Conservation (phyloP, 92 coral and sea anemone species). For the Porites divaricata region DNA sequence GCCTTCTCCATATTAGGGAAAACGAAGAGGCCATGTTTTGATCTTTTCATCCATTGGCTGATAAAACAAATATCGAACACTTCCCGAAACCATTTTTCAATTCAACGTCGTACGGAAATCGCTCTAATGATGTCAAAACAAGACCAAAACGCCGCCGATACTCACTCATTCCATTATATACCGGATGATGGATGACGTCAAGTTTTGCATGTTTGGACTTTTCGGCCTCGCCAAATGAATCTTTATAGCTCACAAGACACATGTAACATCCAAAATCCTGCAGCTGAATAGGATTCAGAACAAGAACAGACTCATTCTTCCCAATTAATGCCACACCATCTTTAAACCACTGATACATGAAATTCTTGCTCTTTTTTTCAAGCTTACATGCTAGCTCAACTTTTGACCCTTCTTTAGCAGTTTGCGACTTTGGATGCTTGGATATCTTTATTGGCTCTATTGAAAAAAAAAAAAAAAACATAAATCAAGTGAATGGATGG, state of each 20-base stretch:
- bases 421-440: slow-evolving; percentile 14
- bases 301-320: not conserved
- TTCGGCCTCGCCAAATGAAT: not conserved
- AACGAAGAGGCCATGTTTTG: too few species aligned
- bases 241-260: not conserved
- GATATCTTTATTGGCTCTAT: not conserved
- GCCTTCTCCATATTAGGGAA: too few species aligned
- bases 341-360: slow-evolving; percentile 28
- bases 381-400: slow-evolving; percentile 8
- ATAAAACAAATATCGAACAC: too few species aligned
- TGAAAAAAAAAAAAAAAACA: not conserved
- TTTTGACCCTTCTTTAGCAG: not conserved
- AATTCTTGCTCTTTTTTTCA: not conserved
- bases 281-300: not conserved
- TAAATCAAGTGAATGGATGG: not conserved
- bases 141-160: not conserved
- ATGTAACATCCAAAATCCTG: slow-evolving; percentile 11
- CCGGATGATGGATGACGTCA: not conserved
- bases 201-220: not conserved
- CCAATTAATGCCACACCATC: not conserved
- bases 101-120: too few species aligned
- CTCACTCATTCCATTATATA: slow-evolving; percentile 5
- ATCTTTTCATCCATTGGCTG: too few species aligned
- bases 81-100: too few species aligned
- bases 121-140: too few species aligned